Evolutionary conservation across 2,113 vertebrate genomes (phyloP).

Genomic region (Grantiella picta): DNA sequence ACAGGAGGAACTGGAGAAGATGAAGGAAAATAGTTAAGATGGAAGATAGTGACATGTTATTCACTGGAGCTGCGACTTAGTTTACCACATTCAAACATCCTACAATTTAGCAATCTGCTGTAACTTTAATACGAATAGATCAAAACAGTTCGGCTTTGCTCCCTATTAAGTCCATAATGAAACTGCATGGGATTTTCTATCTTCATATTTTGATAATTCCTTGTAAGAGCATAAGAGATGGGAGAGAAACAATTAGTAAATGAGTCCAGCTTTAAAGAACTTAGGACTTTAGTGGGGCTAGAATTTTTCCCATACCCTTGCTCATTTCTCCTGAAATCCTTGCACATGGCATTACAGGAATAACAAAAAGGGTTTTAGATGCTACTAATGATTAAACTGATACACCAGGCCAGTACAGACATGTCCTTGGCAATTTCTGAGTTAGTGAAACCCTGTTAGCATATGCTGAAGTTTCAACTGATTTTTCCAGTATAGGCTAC

Average conservation of each 20-base stretch:
- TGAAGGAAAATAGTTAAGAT: background rate
- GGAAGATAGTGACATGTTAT: background rate
- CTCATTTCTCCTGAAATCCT: background rate
- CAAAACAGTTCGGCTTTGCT: background rate
- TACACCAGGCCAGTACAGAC: background rate
- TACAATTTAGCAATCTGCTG: background rate
- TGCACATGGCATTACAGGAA: background rate
- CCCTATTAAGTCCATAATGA: background rate
- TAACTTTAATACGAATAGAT: background rate
- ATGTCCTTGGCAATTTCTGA: background rate
- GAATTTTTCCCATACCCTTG: background rate
- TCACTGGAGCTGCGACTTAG: background rate
- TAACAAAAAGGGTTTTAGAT: background rate
- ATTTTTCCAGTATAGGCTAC: background rate
- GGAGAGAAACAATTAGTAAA: background rate
- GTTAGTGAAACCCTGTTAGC: background rate
- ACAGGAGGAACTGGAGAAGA: background rate
- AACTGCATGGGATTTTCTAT: background rate
- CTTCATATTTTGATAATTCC: background rate
- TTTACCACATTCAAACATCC: background rate
- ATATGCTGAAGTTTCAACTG: rapidly evolving
- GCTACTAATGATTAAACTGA: background rate
- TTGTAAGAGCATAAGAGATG: background rate
- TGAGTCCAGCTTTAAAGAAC: background rate
- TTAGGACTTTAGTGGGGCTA: background rate